Base-by-base conservation (phyloP, 2,113 vertebrate species). In the Nycticebus coucang region DNA sequence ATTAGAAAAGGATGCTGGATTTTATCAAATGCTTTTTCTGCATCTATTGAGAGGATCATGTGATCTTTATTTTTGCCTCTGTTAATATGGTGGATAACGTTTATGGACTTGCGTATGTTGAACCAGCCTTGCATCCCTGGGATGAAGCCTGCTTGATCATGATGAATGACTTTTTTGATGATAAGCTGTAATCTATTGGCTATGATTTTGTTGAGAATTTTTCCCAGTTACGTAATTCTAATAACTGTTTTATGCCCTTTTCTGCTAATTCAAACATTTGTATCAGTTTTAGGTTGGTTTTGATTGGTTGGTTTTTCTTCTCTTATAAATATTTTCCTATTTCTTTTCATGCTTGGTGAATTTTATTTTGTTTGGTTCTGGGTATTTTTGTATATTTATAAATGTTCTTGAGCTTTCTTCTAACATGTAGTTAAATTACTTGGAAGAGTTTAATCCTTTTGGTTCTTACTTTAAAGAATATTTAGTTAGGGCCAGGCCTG, bases 371-470 rank as follows among this genome's bases (percentile, higher is more conserved):
- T 72, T 59, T 64, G 35, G 64, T 66, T n/a, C 71, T 60, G 57
- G 24, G 35, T 88, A 88, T 92, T 83, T 92, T 68, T 72, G 24
- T 62, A 19, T 64, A 28, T 59, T 45, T 85, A 66, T 75, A 64
- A 68, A 92, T 82, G 71, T 37, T 35, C 83, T n/a, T 53, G 22
- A 79, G 62, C 71, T 94, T 88, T 81, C 10, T 81, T 93, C 41
- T 77, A 69, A 53, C 53, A 62, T n/a, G 53, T n/a, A 82, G 60
- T 35, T 78, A 64, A 78, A 26, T 77, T 14, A 75, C 60, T 87
- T 35, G 26, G 93, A 24, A 74, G 89, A 30, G 45, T 41, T 60
- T 74, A 26, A 79, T 33, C 26, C 30, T 72, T 66, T 79, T 50
- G 21, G 24, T 8, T 89, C 59, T 89, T 72, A n/a, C 85, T 80